These are phyloP conservation scores for Agrotis ipsilon DNA, from an alignment of 2,888 invertebrate genomes.

Conservation along the genomic window DNA sequence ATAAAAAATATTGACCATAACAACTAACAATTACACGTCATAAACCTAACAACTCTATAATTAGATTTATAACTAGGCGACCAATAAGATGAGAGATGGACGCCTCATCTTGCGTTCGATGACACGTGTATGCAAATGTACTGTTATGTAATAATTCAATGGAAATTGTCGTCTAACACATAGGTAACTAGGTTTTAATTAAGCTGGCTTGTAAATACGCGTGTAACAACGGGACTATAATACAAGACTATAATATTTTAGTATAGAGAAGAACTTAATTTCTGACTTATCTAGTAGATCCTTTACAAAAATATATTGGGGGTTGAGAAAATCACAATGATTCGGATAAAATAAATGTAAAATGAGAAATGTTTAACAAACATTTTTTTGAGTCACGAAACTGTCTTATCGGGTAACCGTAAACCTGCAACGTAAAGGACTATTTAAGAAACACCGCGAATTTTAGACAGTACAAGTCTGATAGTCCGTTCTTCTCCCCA, in stretches of 20 bases:
- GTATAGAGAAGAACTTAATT: neutral
- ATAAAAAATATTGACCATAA: neutral
- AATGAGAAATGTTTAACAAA: too few species aligned
- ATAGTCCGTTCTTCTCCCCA: too few species aligned
- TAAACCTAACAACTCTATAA: neutral
- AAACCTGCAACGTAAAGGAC: too few species aligned
- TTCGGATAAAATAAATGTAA: neutral
- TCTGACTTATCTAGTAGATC: neutral
- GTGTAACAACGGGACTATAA: too few species aligned
- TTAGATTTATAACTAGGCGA: conserved; percentile 5
- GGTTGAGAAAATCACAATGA: neutral
- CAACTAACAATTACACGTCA: neutral
- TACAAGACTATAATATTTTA: too few species aligned
- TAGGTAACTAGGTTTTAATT: conserved; percentile 10
- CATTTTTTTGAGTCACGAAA: too few species aligned
- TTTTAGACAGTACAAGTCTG: too few species aligned
- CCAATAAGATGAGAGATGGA: conserved; percentile 15
- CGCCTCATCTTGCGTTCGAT: neutral
- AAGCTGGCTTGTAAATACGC: neutral
- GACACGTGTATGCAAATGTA: conserved; percentile 26
- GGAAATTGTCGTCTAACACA: conserved; percentile 16
- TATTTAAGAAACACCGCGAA: too few species aligned
- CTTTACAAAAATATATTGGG: neutral
- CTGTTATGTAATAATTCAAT: conserved; percentile 12
- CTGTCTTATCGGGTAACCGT: too few species aligned